Base-by-base conservation (phyloP, 1,140 invertebrate genomes). In the Araneus ventricosus region DNA sequence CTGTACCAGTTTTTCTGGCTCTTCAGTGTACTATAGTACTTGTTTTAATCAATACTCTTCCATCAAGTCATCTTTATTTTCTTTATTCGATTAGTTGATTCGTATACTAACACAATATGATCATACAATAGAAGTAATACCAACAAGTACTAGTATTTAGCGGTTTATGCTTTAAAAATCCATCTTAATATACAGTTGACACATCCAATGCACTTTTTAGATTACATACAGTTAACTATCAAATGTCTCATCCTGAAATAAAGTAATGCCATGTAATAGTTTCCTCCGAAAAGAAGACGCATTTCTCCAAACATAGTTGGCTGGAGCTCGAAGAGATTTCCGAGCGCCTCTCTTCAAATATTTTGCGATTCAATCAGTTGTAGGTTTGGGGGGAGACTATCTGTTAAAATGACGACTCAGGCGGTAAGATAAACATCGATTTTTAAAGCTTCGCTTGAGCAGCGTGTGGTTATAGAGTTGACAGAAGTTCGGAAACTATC, bases 301-400 rank as follows among this genome's bases (percentile, higher is more conserved):
- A 67, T 67, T 27, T 67, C n/a, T 67, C 27, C 63, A 30, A 67
- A 67, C 63, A 67, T 14, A 67, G 27, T 67, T 67, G 63, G 27
- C 63, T 27, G 63, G 27, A 67, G 8, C 63, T 27, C n/a, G 27
- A 67, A n/a, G 27, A 27, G n/a, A 27, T 63, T 22, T n/a, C 63
- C 10, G 63, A 67, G 27, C 63, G 10, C 27, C 27, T 8, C 63
- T 75, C 30, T 75, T 34, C 70, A 75, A 75, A 75, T 75, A 75
- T 75, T 75, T 75, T 75, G 70, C 27, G 70, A 75, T 75, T 37
- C 70, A 75, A 37, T 34, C 70, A 75, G 70, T 75, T 75, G 30
- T 30, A 30, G 63, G 63, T 67, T n/a, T 67, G n/a, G 24, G 63
- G 24, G n/a, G 27, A 67, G 27, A 75, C 20, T 34, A 22, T 75